Evolutionary conservation across 2,888 invertebrate species (phyloP).

Genomic region (Pammene aurita): DNA sequence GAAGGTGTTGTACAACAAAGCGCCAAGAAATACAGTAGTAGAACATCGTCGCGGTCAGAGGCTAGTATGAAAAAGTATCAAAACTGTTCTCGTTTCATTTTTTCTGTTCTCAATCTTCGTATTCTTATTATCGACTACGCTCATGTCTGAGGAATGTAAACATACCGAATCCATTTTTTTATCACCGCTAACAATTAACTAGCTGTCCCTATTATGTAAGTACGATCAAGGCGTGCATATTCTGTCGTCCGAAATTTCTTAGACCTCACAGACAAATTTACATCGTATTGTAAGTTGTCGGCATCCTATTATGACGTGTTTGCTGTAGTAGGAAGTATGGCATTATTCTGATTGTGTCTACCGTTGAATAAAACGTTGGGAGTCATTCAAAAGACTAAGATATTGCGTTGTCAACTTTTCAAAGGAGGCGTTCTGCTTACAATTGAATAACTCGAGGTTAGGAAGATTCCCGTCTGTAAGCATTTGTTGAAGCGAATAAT

Average conservation of each 20-base stretch:
- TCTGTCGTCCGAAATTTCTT: conserved; percentile 54
- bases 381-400: conserved; percentile 51
- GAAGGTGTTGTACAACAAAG: background rate
- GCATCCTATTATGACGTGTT: conserved; percentile 64
- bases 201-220: conserved; percentile 54
- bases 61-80: conserved; percentile 52
- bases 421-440: conserved; percentile 62
- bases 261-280: conserved; percentile 54
- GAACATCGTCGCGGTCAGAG: too few relatives aligned
- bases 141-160: conserved; percentile 70
- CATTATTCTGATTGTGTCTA: conserved; percentile 58
- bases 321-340: conserved; percentile 66
- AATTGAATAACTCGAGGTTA: conserved; percentile 54
- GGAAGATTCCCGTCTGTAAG: conserved; percentile 40
- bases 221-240: conserved; percentile 53
- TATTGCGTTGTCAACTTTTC: conserved; percentile 60
- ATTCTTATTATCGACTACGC: conserved; percentile 60
- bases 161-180: conserved; percentile 69
- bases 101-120: conserved; percentile 15
- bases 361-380: conserved; percentile 45
- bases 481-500: conserved; percentile 49
- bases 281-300: conserved; percentile 61
- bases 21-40: background rate
- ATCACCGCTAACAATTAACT: conserved; percentile 60
- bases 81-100: conserved; percentile 46